phyloP scores from a whole-genome alignment of 1,140 invertebrate species.

The Agrypnia vestita region DNA sequence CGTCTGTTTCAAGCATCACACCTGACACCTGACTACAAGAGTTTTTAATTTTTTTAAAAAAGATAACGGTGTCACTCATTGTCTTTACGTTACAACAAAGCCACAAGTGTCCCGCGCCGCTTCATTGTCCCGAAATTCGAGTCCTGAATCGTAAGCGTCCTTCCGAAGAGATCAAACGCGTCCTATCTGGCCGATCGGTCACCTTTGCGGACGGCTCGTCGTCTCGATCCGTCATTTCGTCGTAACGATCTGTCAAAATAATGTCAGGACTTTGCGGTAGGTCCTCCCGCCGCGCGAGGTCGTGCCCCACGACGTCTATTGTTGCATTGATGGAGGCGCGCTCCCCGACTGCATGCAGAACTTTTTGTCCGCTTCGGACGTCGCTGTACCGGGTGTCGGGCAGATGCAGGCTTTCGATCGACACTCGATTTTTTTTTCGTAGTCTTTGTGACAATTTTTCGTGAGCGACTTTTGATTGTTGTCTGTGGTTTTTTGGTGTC shows the following conservation, averaged over 20 bases:
- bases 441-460: slow-evolving; percentile 14
- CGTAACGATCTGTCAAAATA: slow-evolving; percentile 47
- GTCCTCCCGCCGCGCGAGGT: slow-evolving; percentile 16
- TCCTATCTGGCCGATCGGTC: slow-evolving; percentile 16
- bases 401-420: slow-evolving; percentile 9
- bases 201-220: neutral
- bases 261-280: slow-evolving; percentile 54
- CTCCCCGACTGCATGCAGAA: neutral
- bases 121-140: slow-evolving; percentile 16
- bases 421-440: slow-evolving; percentile 11
- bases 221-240: slow-evolving; percentile 35
- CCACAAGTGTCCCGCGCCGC: neutral
- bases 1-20: slow-evolving; percentile 1
- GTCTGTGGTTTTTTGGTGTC: neutral
- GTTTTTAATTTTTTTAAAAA: neutral
- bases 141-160: slow-evolving; percentile 11
- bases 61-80: neutral
- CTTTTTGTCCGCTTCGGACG: neutral
- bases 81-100: slow-evolving; percentile 7
- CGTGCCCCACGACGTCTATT: slow-evolving; percentile 55
- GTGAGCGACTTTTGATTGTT: slow-evolving; percentile 19
- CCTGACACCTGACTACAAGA: neutral
- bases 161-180: slow-evolving; percentile 1
- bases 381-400: neutral
- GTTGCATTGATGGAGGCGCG: slow-evolving; percentile 17